These are phyloP conservation scores for Galago senegalensis DNA, from an alignment of 2,797 vertebrate genomes.

Conservation along the genomic window DNA sequence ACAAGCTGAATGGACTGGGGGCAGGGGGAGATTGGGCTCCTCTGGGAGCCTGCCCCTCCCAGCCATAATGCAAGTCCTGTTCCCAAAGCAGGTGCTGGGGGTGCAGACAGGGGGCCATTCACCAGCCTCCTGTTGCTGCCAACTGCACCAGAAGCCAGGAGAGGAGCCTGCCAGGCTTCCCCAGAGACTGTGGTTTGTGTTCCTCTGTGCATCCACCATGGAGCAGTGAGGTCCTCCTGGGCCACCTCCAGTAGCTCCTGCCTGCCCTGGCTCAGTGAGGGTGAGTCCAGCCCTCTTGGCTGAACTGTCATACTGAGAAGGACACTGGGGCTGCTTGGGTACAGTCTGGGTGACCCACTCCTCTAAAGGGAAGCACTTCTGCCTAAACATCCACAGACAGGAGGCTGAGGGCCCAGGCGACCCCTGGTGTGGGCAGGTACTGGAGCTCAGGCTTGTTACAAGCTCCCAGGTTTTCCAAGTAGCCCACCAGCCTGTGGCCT, in stretches of 20 bases:
- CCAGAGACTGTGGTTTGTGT: not conserved
- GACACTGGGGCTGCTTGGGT: not conserved
- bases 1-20: not conserved
- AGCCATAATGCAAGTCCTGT: constrained; percentile 10
- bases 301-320: not conserved
- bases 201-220: not conserved
- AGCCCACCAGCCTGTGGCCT: not conserved
- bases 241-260: not conserved
- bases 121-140: constrained; percentile 16
- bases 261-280: not conserved
- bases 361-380: not conserved
- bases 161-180: not conserved
- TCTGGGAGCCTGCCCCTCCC: not conserved
- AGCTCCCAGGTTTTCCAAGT: not conserved
- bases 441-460: not conserved
- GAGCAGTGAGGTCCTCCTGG: not conserved
- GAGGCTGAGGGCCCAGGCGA: not conserved
- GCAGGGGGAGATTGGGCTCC: not conserved
- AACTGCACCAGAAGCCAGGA: not conserved
- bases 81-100: not conserved
- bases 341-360: not conserved
- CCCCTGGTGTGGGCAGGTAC: not conserved
- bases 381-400: not conserved
- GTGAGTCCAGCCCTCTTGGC: not conserved
- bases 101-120: constrained; percentile 12